These are phyloP conservation scores for Brachyhypopomus gauderio DNA, from an alignment of 2,113 vertebrate genomes.

Conservation along the genomic window DNA sequence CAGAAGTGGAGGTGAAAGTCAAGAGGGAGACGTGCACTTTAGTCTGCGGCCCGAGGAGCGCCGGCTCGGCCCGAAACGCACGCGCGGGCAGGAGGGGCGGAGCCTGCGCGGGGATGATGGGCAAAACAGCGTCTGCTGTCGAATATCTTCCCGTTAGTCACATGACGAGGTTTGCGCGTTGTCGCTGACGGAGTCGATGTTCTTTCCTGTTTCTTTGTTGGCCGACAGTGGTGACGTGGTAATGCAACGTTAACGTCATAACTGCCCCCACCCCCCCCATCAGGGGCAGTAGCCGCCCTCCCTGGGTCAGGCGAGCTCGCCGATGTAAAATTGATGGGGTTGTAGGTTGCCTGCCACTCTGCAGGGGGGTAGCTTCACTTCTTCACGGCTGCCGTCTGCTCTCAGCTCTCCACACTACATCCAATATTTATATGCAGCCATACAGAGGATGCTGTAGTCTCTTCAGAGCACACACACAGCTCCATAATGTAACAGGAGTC, in stretches of 20 bases:
- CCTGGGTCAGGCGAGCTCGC: background rate
- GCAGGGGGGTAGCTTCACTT: background rate
- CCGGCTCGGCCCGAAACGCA: too few species aligned
- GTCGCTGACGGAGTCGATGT: background rate
- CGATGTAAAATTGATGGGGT: slow-evolving; percentile 4
- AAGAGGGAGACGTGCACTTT: slow-evolving; percentile 41
- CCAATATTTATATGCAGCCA: slow-evolving; percentile 19
- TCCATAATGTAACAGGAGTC: too few species aligned
- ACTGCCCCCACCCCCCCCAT: background rate
- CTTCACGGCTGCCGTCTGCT: background rate
- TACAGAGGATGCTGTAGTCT: slow-evolving; percentile 5
- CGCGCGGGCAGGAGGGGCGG: too few species aligned
- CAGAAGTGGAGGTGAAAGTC: slow-evolving; percentile 75
- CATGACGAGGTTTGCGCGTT: background rate
- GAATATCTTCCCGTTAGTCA: background rate
- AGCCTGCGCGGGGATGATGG: too few species aligned
- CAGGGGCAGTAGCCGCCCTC: background rate
- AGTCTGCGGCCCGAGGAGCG: slow-evolving; percentile 4
- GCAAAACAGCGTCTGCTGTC: too few species aligned
- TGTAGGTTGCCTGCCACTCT: background rate
- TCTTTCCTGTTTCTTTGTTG: background rate
- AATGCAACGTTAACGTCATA: background rate
- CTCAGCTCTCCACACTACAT: slow-evolving; percentile 6
- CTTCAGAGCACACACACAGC: background rate
- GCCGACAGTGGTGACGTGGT: background rate